Conservation (phyloP, 2,797 vertebrate genomes). For the Lagocephalus sceleratus region DNA sequence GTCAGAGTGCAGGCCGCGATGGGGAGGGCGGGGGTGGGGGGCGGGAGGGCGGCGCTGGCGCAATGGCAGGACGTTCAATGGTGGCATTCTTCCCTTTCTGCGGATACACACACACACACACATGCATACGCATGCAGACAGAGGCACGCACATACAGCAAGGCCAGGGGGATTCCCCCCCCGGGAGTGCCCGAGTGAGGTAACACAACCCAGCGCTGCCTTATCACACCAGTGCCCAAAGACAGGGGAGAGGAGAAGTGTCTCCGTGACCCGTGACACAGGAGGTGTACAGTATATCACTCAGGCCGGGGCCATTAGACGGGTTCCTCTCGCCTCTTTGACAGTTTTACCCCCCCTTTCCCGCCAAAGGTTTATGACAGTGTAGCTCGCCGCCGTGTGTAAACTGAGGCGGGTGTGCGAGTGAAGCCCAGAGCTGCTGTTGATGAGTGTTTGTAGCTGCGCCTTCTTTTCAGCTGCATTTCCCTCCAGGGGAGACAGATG, state of each 20-base stretch:
- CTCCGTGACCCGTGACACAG: slow-evolving; percentile 49
- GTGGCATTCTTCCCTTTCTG: slow-evolving; percentile 71
- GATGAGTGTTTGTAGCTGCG: too few relatives aligned
- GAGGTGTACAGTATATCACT: slow-evolving; percentile 49
- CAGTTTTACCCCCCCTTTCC: too few relatives aligned
- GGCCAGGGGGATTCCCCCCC: slow-evolving; percentile 70
- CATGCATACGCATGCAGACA: slow-evolving; percentile 15
- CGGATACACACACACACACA: slow-evolving; percentile 27
- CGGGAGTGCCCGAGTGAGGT: slow-evolving; percentile 62
- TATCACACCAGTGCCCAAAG: slow-evolving; percentile 74
- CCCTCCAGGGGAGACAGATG: too few relatives aligned
- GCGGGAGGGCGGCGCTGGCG: slow-evolving; percentile 62
- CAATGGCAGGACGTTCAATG: slow-evolving; percentile 68
- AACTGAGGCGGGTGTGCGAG: too few relatives aligned
- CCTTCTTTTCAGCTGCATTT: too few relatives aligned
- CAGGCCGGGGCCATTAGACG: slow-evolving; percentile 34
- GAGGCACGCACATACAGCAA: slow-evolving; percentile 19
- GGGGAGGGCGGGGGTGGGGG: slow-evolving; percentile 53
- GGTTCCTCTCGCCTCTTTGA: too few relatives aligned
- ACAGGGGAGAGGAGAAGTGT: slow-evolving; percentile 61
- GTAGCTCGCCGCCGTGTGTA: too few relatives aligned
- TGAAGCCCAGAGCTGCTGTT: too few relatives aligned
- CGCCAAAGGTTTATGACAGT: too few relatives aligned
- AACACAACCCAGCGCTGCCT: slow-evolving; percentile 70
- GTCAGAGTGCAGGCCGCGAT: slow-evolving; percentile 72